Conservation (phyloP, 2,888 invertebrate genomes). For the Saturnia pavonia region DNA sequence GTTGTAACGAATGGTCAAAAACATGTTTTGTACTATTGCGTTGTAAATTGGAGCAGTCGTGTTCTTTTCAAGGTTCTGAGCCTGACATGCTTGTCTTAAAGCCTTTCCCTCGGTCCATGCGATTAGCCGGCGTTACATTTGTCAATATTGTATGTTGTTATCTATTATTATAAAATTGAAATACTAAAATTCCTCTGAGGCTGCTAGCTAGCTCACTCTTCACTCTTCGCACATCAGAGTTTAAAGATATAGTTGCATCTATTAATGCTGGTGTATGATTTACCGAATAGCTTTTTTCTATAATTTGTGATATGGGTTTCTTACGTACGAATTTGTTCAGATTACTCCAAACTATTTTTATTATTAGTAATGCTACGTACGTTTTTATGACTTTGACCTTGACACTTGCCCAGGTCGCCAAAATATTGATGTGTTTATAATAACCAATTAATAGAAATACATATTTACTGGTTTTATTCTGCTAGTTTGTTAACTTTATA, state of each 20-base stretch:
- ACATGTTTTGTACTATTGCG: constrained; percentile 39
- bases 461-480: too few species aligned
- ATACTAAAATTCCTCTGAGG: background rate
- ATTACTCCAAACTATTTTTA: background rate
- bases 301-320: background rate
- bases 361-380: background rate
- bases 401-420: too few species aligned
- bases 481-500: too few species aligned
- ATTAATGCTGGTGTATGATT: background rate
- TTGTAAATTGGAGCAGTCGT: constrained; percentile 45
- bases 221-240: background rate
- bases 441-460: too few species aligned
- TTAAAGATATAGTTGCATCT: background rate
- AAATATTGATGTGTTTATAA: too few species aligned
- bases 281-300: background rate
- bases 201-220: background rate
- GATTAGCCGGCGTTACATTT: background rate
- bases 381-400: too few species aligned
- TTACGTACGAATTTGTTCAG: too few species aligned
- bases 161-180: background rate
- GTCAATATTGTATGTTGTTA: background rate
- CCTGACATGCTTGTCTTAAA: constrained; percentile 38
- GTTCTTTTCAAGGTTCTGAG: constrained; percentile 53
- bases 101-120: constrained; percentile 41
- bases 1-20: constrained; percentile 36